phyloP scores from a whole-genome alignment of 2,113 vertebrate genomes.

The Saccopteryx leptura region DNA sequence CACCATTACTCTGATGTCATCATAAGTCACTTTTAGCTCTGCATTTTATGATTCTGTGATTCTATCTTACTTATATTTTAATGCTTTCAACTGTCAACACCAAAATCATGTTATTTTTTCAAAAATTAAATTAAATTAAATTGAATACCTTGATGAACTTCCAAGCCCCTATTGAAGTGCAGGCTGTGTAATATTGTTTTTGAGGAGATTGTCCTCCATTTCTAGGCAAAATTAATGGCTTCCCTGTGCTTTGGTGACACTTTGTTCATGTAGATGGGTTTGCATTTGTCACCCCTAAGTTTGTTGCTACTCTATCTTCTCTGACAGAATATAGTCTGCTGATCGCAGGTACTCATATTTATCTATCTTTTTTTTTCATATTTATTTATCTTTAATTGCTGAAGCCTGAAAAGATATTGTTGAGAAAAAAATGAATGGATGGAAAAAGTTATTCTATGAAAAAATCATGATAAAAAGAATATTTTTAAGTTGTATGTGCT shows the following conservation, averaged over 20 bases:
- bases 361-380: not conserved
- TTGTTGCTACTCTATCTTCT: not conserved
- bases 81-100: not conserved
- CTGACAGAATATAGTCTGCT: not conserved
- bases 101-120: not conserved
- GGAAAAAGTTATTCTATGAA: not conserved
- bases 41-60: not conserved
- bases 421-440: not conserved
- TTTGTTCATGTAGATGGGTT: not conserved
- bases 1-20: too few relatives aligned
- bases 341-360: not conserved
- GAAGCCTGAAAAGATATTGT: not conserved
- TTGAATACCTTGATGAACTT: not conserved
- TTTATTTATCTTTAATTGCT: not conserved
- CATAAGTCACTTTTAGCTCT: not conserved
- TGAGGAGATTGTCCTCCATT: not conserved
- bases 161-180: not conserved
- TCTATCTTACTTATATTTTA: slow-evolving; percentile 7
- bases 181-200: not conserved
- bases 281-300: not conserved
- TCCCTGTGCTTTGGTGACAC: not conserved
- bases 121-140: not conserved
- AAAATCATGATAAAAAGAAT: not conserved
- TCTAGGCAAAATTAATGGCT: not conserved
- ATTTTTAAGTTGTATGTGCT: not conserved